phyloP scores from a whole-genome alignment of 1,140 invertebrate species.

The Asobara japonica region DNA sequence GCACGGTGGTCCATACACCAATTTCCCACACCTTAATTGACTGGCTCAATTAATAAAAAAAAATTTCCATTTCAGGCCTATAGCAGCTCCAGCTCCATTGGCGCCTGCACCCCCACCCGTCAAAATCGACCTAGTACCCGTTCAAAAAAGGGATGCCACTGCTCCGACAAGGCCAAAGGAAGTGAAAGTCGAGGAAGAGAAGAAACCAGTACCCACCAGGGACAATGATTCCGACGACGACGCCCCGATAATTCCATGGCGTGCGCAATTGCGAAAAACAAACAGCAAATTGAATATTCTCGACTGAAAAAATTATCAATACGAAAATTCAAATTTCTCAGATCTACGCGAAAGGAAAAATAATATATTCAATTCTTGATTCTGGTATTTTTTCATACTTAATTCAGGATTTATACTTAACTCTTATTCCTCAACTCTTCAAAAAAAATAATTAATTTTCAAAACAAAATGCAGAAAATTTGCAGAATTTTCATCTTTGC shows the following conservation, averaged over 20 bases:
- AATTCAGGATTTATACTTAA: not conserved
- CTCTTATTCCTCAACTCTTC: too few species aligned
- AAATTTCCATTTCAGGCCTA: slow-evolving; percentile 34
- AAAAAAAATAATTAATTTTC: too few species aligned
- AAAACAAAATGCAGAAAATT: too few species aligned
- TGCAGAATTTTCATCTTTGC: too few species aligned
- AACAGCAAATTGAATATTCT: slow-evolving; percentile 84
- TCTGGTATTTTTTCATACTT: not conserved
- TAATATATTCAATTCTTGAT: too few species aligned
- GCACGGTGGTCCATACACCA: too few species aligned
- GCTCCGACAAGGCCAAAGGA: slow-evolving; percentile 30
- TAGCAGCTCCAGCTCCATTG: slow-evolving; percentile 20
- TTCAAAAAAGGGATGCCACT: slow-evolving; percentile 35
- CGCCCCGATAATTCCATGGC: slow-evolving; percentile 82
- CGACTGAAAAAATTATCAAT: slow-evolving; percentile 64
- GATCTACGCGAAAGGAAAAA: too few species aligned
- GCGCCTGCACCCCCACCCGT: slow-evolving; percentile 21
- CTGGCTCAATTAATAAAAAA: not conserved
- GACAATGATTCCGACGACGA: slow-evolving; percentile 71
- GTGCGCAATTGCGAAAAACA: slow-evolving; percentile 86
- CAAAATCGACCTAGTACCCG: slow-evolving; percentile 52
- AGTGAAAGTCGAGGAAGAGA: slow-evolving; percentile 36
- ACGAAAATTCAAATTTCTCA: not conserved
- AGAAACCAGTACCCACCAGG: slow-evolving; percentile 35
- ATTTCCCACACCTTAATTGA: not conserved